phyloP scores from a whole-genome alignment of 1,140 invertebrate genomes.

The Drosophila pseudoananassae region DNA sequence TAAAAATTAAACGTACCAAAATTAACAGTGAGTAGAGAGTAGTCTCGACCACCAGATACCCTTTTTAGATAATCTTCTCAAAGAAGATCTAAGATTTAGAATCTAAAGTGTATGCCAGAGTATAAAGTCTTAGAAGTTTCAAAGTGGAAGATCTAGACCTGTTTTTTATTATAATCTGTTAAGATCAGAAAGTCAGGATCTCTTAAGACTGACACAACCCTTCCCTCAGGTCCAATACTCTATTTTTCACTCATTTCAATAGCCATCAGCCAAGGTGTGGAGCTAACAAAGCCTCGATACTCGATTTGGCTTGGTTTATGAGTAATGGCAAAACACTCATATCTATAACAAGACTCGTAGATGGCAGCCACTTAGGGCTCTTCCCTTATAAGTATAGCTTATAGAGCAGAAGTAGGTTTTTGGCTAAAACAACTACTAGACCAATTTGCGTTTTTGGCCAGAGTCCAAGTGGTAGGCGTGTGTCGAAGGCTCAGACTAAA shows the following conservation, averaged over 20 bases:
- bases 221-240: slow-evolving; percentile 11
- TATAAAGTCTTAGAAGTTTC: too few species aligned
- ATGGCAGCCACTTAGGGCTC: slow-evolving; percentile 49
- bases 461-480: slow-evolving; percentile 27
- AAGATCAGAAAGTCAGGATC: too few species aligned
- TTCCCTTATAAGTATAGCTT: slow-evolving; percentile 40
- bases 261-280: slow-evolving; percentile 37
- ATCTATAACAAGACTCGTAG: slow-evolving; percentile 43
- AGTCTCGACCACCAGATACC: neutral
- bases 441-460: slow-evolving; percentile 6
- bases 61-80: too few species aligned
- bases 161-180: too few species aligned
- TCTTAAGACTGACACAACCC: neutral
- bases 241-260: neutral
- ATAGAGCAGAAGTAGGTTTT: slow-evolving; percentile 1
- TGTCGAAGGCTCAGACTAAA: slow-evolving; percentile 15
- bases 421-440: slow-evolving; percentile 44
- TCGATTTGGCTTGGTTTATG: slow-evolving; percentile 29
- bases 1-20: slow-evolving; percentile 64
- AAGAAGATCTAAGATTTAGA: neutral
- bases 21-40: slow-evolving; percentile 20
- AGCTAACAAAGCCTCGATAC: slow-evolving; percentile 37
- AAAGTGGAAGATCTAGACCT: too few species aligned
- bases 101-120: too few species aligned
- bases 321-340: slow-evolving; percentile 46